These are phyloP conservation scores for Ctenoplectra terminalis DNA, from an alignment of 1,140 invertebrate genomes.

Conservation along the genomic window DNA sequence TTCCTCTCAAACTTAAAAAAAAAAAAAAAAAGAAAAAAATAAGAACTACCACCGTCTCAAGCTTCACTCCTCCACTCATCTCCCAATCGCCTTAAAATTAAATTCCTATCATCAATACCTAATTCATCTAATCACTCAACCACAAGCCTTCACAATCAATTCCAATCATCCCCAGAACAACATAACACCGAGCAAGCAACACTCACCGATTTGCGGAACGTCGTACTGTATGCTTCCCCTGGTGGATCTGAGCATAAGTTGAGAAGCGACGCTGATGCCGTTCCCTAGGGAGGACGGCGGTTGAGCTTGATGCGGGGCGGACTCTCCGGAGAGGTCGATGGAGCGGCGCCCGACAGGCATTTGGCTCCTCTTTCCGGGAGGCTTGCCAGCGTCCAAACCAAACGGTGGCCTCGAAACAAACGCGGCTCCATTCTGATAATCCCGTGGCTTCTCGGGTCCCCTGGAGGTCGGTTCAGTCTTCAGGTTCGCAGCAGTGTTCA, in stretches of 20 bases:
- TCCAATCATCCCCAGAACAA: neutral
- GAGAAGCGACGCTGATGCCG: slow-evolving; percentile 81
- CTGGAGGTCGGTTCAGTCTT: slow-evolving; percentile 57
- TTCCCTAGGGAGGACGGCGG: slow-evolving; percentile 55
- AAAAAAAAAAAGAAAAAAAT: too few species aligned
- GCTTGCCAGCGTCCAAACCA: slow-evolving; percentile 48
- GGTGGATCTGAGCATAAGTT: slow-evolving; percentile 86
- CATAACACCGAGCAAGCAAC: neutral
- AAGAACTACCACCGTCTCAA: too few species aligned
- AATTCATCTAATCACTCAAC: neutral
- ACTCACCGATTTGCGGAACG: slow-evolving; percentile 89
- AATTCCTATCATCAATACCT: too few species aligned
- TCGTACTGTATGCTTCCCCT: slow-evolving; percentile 87
- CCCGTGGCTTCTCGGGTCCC: slow-evolving; percentile 30
- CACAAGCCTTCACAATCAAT: neutral
- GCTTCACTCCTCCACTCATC: too few species aligned
- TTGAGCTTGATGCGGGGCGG: slow-evolving; percentile 56
- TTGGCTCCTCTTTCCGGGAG: slow-evolving; percentile 60
- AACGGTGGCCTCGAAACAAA: slow-evolving; percentile 43
- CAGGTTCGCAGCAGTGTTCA: slow-evolving; percentile 50
- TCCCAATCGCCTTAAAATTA: too few species aligned
- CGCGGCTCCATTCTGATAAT: slow-evolving; percentile 42
- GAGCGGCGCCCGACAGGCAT: slow-evolving; percentile 42
- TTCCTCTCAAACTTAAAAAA: too few species aligned
- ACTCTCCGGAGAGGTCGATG: slow-evolving; percentile 37